phyloP scores from a whole-genome alignment of 2,888 invertebrate genomes.

The Papilio gigon region DNA sequence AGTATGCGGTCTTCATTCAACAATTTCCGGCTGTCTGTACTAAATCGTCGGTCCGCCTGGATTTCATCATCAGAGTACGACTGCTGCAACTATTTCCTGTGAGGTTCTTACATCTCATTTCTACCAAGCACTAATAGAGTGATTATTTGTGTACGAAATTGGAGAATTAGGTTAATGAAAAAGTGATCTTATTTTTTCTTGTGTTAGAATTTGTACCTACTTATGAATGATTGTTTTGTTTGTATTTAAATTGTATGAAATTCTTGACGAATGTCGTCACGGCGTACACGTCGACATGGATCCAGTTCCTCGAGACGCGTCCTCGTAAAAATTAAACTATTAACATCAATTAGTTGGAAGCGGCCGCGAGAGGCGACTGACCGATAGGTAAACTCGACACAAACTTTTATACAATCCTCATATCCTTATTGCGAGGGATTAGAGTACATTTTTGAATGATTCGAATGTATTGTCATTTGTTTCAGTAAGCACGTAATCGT shows the following conservation, averaged over 20 bases:
- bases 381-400: slow-evolving; percentile 46
- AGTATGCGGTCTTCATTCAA: too few species aligned
- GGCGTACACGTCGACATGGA: slow-evolving; percentile 27
- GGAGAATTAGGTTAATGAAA: too few species aligned
- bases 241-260: slow-evolving; percentile 22
- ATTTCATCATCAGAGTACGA: too few species aligned
- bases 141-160: too few species aligned
- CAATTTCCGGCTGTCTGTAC: too few species aligned
- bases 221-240: neutral
- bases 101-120: too few species aligned
- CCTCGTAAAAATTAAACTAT: slow-evolving; percentile 70
- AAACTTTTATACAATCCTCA: neutral
- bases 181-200: too few species aligned
- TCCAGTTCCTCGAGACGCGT: slow-evolving; percentile 50
- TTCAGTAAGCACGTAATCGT: slow-evolving; percentile 58
- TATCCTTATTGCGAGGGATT: slow-evolving; percentile 5
- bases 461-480: slow-evolving; percentile 39
- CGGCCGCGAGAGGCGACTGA: slow-evolving; percentile 48
- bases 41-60: too few species aligned
- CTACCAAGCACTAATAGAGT: too few species aligned
- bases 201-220: too few species aligned
- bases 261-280: slow-evolving; percentile 37
- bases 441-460: slow-evolving; percentile 19
- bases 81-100: too few species aligned
- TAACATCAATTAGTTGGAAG: slow-evolving; percentile 65